Evolutionary conservation across 1,140 invertebrate genomes (phyloP).

Genomic region (Aphelenchoides avenae): DNA sequence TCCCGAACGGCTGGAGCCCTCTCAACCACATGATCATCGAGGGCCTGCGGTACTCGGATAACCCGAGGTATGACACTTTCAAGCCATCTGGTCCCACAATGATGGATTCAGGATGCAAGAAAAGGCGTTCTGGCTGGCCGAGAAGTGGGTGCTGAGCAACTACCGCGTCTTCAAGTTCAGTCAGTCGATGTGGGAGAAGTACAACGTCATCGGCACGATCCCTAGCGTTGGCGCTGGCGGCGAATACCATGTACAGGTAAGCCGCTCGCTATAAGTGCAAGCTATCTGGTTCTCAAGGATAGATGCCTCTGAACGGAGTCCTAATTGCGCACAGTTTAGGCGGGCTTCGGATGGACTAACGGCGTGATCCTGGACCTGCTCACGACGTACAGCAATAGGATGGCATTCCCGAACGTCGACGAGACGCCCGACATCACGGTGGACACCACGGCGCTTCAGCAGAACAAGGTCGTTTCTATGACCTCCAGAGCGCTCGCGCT

Average conservation of each 20-base stretch:
- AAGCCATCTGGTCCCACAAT: constrained; percentile 1
- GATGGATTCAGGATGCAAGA: constrained; percentile 32
- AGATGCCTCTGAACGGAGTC: not conserved
- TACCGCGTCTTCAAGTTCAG: constrained; percentile 71
- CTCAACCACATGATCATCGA: constrained; percentile 50
- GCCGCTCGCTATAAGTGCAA: not conserved
- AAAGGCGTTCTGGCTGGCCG: constrained; percentile 60
- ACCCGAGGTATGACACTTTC: constrained; percentile 31
- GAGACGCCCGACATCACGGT: constrained; percentile 22
- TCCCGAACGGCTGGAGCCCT: constrained; percentile 58
- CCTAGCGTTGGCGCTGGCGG: constrained; percentile 5
- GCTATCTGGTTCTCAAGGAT: not conserved
- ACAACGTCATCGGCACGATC: constrained; percentile 21
- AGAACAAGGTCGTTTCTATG: too few relatives aligned
- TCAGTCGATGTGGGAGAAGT: constrained; percentile 67
- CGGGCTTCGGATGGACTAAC: constrained; percentile 89
- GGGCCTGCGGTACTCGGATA: constrained; percentile 38
- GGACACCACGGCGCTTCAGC: constrained; percentile 39
- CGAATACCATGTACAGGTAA: constrained; percentile 17
- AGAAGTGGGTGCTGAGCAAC: constrained; percentile 76
- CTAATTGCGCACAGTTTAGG: constrained; percentile 39
- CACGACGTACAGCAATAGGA: constrained; percentile 24
- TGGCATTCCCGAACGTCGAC: too few relatives aligned
- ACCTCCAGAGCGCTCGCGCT: too few relatives aligned
- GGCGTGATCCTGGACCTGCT: constrained; percentile 76